Evolutionary conservation across 2,113 vertebrate species (phyloP), one percentile per base, ranked within the genome.

Genomic region (Oxyruncus cristatus): DNA sequence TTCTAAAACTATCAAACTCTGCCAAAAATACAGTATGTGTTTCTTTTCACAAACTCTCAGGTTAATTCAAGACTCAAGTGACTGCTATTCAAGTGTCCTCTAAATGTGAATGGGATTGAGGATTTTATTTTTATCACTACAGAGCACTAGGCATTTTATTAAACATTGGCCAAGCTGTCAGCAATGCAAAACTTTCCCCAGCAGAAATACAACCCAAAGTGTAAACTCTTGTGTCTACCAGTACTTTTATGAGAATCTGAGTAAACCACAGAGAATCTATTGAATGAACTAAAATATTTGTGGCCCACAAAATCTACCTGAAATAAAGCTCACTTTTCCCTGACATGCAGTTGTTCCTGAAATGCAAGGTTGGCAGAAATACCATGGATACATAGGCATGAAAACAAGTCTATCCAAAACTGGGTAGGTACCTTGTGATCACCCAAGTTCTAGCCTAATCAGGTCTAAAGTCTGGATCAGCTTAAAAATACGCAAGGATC

Each of bases 51-150:
- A 68, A 88, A 68, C 47, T 88, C 75, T 68, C 46, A 84, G 79
- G 85, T 85, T 95, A 92, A 95, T 92, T 84, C 80, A 93, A 81
- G 91, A 62, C 70, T 93, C 76, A 68, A 89, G 76, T 79, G 83
- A 81, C 61, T 93, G 80, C 56, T 53, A 90, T 87, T 93, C 65
- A 91, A 81, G 91, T 81, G 73, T 82, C 53, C 73, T 93, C 85
- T 75, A 79, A 94, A 94, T 78, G 66, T 85, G 92, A 90, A 94
- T 53, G 68, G 88, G 73, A 79, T n/a, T 78, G 58, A 88, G 68
- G 63, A 94, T 93, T 95, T 95, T 59, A 56, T 86, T 90, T 95
- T 95, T 92, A 95, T 95, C 79, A 33, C 83, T 78, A 58, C 49
- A 72, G 65, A 96, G 61, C 80, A 95, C 53, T 62, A 94, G 91